Percentiles rank a stretch among this genome's conserved stretches.
These are phyloP conservation scores for Garra rufa DNA, from an alignment of 2,113 vertebrate genomes.

Conservation along the genomic window DNA sequence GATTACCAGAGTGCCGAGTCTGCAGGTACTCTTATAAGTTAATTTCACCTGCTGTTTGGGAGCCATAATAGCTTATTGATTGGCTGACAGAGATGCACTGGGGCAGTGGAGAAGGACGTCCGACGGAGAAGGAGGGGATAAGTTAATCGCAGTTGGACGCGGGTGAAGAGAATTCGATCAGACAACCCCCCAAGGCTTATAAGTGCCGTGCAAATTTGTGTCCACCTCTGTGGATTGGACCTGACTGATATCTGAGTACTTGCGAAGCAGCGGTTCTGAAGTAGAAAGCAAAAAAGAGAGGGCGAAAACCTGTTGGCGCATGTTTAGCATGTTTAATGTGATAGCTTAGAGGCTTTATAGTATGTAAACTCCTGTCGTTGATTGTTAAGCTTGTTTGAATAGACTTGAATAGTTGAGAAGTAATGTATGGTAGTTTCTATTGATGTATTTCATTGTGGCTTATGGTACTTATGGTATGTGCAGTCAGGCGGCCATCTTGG, in stretches of 20 bases:
- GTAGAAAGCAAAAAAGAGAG: background rate
- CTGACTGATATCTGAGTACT: constrained; percentile 18
- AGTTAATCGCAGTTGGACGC: constrained; percentile 74
- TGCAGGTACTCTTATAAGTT: constrained; percentile 76
- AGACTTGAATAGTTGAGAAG: background rate
- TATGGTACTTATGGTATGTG: no score
- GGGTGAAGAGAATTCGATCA: constrained; percentile 71
- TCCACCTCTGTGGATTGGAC: constrained; percentile 27
- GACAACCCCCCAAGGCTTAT: constrained; percentile 66
- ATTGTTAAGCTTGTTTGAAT: background rate
- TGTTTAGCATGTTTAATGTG: constrained; percentile 23
- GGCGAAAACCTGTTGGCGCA: background rate
- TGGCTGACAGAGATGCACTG: constrained; percentile 73
- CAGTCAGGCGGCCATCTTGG: no score
- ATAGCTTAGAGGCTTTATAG: background rate
- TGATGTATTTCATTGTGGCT: background rate
- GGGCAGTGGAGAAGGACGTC: constrained; percentile 63
- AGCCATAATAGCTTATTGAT: constrained; percentile 84
- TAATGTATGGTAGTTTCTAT: background rate
- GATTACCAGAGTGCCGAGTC: constrained; percentile 77
- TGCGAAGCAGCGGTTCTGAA: background rate
- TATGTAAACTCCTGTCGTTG: background rate
- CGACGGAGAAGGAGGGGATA: constrained; percentile 66
- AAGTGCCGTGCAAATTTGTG: constrained; percentile 66
- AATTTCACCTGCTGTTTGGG: constrained; percentile 73